A percentile compares a stretch with the other conserved stretches of the same genome.
Conservation (phyloP, 1,140 invertebrate genomes). For the Caenorhabditis remanei region DNA sequence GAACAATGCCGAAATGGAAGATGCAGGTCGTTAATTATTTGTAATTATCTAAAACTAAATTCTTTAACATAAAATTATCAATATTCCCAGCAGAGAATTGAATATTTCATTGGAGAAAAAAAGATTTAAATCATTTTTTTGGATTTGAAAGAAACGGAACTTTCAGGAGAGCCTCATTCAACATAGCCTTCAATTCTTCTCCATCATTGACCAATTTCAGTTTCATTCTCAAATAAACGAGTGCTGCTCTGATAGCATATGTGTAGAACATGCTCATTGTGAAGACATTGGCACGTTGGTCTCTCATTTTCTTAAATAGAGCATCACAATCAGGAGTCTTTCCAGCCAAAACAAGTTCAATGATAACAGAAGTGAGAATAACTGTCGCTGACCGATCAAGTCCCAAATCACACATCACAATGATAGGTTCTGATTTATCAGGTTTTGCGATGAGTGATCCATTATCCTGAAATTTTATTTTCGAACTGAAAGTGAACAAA, state of each 20-base stretch:
- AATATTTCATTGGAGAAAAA: background rate
- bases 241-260: background rate
- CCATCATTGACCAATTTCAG: background rate
- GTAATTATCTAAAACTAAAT: background rate
- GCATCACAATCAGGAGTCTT: slow-evolving; percentile 17
- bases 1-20: slow-evolving; percentile 45
- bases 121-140: background rate
- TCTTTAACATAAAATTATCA: too few species aligned
- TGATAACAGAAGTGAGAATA: slow-evolving; percentile 14
- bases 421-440: background rate
- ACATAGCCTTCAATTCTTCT: background rate
- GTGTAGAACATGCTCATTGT: slow-evolving; percentile 24
- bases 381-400: slow-evolving; percentile 20
- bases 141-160: background rate
- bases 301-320: background rate
- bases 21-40: background rate
- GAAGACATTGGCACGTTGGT: background rate
- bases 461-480: background rate
- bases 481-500: too few species aligned
- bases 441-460: background rate
- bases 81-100: too few species aligned
- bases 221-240: slow-evolving; percentile 6
- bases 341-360: slow-evolving; percentile 17
- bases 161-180: background rate
- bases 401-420: slow-evolving; percentile 38